These are phyloP conservation scores for Chromoteleia sp. DNA, from an alignment of 2,888 invertebrate genomes.

Conservation along the genomic window DNA sequence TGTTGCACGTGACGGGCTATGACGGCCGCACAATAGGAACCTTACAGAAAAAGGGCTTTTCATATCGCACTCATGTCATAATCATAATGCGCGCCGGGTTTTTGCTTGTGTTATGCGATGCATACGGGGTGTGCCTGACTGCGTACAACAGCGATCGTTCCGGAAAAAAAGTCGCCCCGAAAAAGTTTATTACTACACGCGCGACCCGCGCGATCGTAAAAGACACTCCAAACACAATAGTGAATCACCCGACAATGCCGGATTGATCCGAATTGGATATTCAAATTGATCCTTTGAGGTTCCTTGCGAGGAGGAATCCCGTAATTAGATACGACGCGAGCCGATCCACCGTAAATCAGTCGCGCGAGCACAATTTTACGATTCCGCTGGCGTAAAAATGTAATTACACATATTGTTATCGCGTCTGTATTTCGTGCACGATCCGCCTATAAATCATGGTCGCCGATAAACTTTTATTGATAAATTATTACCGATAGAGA, in stretches of 20 bases:
- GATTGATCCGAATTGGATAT: constrained; percentile 51
- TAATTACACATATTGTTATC: constrained; percentile 63
- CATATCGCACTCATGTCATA: constrained; percentile 76
- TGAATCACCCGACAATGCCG: constrained; percentile 48
- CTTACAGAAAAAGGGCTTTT: constrained; percentile 78
- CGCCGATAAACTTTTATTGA: constrained; percentile 56
- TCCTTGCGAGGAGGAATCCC: constrained; percentile 22
- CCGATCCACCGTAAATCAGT: constrained; percentile 47
- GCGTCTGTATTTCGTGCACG: constrained; percentile 38
- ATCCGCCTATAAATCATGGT: constrained; percentile 36
- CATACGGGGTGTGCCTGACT: constrained; percentile 49
- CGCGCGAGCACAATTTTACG: constrained; percentile 16
- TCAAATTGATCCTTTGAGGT: constrained; percentile 47
- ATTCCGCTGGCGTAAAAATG: constrained; percentile 44
- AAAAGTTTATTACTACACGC: constrained; percentile 49
- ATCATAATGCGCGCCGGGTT: constrained; percentile 68
- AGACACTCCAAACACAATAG: constrained; percentile 49
- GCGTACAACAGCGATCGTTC: constrained; percentile 44
- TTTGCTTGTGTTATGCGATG: constrained; percentile 57
- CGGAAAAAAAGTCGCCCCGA: constrained; percentile 25
- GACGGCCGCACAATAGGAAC: constrained; percentile 80
- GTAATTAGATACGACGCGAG: constrained; percentile 58
- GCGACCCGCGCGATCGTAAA: constrained; percentile 42
- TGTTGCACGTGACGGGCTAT: constrained; percentile 78
- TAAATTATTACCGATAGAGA: constrained; percentile 40